Evolutionary conservation across 2,113 vertebrate genomes (phyloP).

Genomic region (Pelecanus crispus): DNA sequence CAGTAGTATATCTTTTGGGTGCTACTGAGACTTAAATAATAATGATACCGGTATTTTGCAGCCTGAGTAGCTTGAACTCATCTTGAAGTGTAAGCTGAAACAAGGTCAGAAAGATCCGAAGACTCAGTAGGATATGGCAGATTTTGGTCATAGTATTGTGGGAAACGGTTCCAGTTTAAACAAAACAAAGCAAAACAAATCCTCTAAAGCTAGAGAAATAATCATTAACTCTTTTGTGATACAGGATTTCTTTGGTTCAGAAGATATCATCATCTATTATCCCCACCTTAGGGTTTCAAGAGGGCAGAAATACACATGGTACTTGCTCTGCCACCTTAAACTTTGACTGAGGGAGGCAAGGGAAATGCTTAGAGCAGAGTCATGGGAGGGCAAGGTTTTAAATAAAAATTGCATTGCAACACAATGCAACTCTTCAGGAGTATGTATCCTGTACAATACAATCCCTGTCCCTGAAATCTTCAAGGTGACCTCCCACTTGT

Average conservation of each 20-base stretch:
- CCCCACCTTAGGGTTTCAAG: not conserved
- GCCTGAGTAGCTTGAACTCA: not conserved
- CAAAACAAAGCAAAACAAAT: constrained; percentile 41
- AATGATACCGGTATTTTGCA: not conserved
- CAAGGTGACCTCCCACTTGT: constrained; percentile 75
- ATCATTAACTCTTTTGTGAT: constrained; percentile 61
- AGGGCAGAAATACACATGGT: constrained; percentile 27
- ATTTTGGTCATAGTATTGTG: constrained; percentile 12
- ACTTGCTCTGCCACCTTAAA: constrained; percentile 67
- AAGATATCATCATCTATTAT: constrained; percentile 45
- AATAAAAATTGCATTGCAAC: constrained; percentile 56
- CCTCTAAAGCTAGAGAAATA: constrained; percentile 51
- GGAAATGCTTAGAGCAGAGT: constrained; percentile 56
- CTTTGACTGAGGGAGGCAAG: constrained; percentile 67
- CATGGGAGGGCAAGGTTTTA: constrained; percentile 68
- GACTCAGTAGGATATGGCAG: not conserved
- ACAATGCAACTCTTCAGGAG: constrained; percentile 70
- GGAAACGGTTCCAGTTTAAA: constrained; percentile 23
- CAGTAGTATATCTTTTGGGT: not conserved
- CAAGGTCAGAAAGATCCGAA: not conserved
- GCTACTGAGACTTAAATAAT: not conserved
- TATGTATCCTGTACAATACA: constrained; percentile 69
- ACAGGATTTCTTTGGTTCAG: constrained; percentile 53
- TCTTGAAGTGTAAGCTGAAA: not conserved
- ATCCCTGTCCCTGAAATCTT: constrained; percentile 72